phyloP scores from a whole-genome alignment of 1,140 invertebrate species.

The Drosophila tsacasi region DNA sequence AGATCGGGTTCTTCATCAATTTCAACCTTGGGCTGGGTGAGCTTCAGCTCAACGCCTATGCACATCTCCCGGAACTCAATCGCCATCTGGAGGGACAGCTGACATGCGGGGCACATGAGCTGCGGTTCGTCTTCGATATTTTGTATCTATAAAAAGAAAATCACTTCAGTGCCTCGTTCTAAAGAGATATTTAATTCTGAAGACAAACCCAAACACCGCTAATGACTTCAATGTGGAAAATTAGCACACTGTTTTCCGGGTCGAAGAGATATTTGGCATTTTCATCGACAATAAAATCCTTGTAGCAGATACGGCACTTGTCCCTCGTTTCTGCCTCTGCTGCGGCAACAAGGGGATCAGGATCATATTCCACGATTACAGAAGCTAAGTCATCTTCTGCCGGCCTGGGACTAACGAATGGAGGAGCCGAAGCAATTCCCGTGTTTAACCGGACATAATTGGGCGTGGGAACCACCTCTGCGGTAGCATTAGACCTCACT shows the following conservation, averaged over 20 bases:
- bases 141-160: conserved; percentile 31
- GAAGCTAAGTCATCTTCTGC: conserved; percentile 2
- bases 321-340: background rate
- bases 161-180: background rate
- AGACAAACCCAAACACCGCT: conserved; percentile 67
- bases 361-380: background rate
- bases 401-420: conserved; percentile 1
- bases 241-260: conserved; percentile 49
- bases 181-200: background rate
- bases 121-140: conserved; percentile 23
- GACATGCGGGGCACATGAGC: conserved; percentile 49
- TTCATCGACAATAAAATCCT: conserved; percentile 18
- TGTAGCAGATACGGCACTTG: conserved; percentile 54
- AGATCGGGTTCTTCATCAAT: background rate
- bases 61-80: conserved; percentile 67
- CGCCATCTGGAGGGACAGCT: conserved; percentile 34
- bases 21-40: conserved; percentile 3
- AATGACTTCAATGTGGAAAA: conserved; percentile 72
- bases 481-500: background rate
- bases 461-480: conserved; percentile 7
- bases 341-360: conserved; percentile 6
- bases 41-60: conserved; percentile 46
- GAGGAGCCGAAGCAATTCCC: conserved; percentile 11
- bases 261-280: conserved; percentile 50
- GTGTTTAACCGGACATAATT: conserved; percentile 14